Base-by-base conservation (phyloP, 2,113 vertebrate genomes). In the Clarias macrocephalus region DNA sequence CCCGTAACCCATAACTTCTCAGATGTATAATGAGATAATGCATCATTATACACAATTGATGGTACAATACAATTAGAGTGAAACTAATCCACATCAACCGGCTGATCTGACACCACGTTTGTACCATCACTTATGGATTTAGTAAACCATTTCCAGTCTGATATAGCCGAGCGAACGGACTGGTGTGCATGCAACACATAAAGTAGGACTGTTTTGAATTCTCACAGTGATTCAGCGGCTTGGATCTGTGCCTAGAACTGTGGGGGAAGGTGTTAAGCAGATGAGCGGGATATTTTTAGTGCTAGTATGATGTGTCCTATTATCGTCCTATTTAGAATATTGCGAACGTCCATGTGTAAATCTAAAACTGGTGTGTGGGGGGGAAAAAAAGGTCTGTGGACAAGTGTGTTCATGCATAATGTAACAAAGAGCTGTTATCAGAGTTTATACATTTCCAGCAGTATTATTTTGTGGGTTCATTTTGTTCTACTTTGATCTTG, bases 241-340 rank as follows among this genome's bases (percentile, higher is more conserved):
- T 82, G 80, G 80, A 82, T 82, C 59, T 65, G 60, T 65, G 80
- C 80, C 60, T 65, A 42, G 59, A 63, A 82, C 15, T 63, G 59
- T 81, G 28, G 59, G 59, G 79, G 8, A 19, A 80, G 25, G 48
- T 48, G 59, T 42, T 9, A 33, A 65, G 21, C 21, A 65, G 80
- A 42, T 82, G 21, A 82, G 80, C 80, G 48, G 21, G 42, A 76
- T 76, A 82, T 82, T 82, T 82, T 65, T 63, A 63, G 60, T 82
- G 80, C 59, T 82, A 48, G 59, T 48, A 16, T 42, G 48, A 48
- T 75, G 18, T 75, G 19, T 75, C 72, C 72, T 48, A 48, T 72
- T 72, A 72, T 72, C 8, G 10, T 37, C 68, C 33, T 37, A 8
- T 75, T 48, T 48, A 48, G 11, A 75, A 12, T 37, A 72, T 73